These are phyloP conservation scores for Drosophila setifemur DNA, from an alignment of 1,140 invertebrate genomes.

Conservation along the genomic window DNA sequence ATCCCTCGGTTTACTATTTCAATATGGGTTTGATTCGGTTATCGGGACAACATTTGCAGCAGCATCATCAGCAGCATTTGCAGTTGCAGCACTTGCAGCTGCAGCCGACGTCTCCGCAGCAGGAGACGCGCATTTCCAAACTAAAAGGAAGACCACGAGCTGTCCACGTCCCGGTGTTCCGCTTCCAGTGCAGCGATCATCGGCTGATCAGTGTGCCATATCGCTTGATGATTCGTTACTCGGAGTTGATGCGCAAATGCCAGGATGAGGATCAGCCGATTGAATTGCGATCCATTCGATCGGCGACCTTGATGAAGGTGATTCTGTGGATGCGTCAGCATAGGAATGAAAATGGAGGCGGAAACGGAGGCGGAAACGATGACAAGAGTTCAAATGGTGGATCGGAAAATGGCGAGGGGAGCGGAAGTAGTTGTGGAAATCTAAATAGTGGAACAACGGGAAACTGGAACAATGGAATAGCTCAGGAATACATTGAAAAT, in stretches of 20 bases:
- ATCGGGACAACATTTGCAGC: neutral
- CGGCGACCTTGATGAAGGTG: constrained; percentile 12
- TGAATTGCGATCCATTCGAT: constrained; percentile 13
- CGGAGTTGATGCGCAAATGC: neutral
- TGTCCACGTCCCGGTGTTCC: neutral
- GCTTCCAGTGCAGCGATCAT: constrained; percentile 38
- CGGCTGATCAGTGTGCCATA: constrained; percentile 20
- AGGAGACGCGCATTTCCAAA: no score
- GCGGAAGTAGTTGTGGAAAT: no score
- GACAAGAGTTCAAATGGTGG: no score
- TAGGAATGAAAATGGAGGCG: neutral
- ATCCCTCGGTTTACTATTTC: neutral
- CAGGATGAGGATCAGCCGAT: constrained; percentile 9
- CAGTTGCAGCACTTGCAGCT: no score
- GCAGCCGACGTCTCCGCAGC: no score
- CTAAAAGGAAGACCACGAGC: no score
- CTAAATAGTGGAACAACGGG: no score
- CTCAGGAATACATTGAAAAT: no score
- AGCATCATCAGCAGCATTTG: neutral
- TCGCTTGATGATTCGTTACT: constrained; percentile 22
- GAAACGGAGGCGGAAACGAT: neutral
- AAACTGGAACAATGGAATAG: no score
- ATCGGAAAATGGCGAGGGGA: no score
- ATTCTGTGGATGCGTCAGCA: constrained; percentile 48
- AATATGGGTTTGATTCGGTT: neutral